These are phyloP conservation scores for Erpetoichthys calabaricus DNA, from an alignment of 2,797 vertebrate species.

Conservation along the genomic window DNA sequence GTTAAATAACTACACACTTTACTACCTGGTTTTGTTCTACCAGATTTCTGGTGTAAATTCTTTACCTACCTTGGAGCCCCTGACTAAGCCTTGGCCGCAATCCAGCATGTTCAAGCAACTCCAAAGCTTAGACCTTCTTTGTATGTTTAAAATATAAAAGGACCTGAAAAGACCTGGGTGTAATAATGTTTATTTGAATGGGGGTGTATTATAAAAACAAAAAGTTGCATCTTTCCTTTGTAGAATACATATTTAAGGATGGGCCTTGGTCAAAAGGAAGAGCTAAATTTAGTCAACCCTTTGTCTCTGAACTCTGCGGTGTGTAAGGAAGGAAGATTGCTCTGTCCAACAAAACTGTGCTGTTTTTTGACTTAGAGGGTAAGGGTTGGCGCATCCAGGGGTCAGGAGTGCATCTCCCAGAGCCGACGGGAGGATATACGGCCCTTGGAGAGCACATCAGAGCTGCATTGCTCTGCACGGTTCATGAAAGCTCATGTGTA, in stretches of 20 bases:
- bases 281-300: constrained; percentile 50
- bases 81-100: too few relatives aligned
- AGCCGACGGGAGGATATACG: constrained; percentile 1
- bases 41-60: too few relatives aligned
- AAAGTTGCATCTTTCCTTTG: constrained; percentile 16
- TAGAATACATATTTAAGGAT: constrained; percentile 15
- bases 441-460: too few relatives aligned
- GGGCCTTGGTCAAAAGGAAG: constrained; percentile 18
- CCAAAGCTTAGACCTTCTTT: too few relatives aligned
- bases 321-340: constrained; percentile 49
- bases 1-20: too few relatives aligned
- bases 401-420: constrained; percentile 23
- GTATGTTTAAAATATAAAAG: too few relatives aligned
- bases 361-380: constrained; percentile 14
- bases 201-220: constrained; percentile 22
- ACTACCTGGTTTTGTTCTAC: too few relatives aligned
- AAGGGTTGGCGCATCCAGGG: constrained; percentile 12
- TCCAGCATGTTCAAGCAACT: too few relatives aligned
- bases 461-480: too few relatives aligned
- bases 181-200: constrained; percentile 13
- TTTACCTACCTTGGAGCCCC: too few relatives aligned
- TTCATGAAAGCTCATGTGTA: too few relatives aligned
- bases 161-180: background rate
- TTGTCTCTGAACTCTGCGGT: constrained; percentile 40
- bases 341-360: constrained; percentile 25